phyloP scores from a whole-genome alignment of 1,140 invertebrate species.

The Octopus sinensis region DNA sequence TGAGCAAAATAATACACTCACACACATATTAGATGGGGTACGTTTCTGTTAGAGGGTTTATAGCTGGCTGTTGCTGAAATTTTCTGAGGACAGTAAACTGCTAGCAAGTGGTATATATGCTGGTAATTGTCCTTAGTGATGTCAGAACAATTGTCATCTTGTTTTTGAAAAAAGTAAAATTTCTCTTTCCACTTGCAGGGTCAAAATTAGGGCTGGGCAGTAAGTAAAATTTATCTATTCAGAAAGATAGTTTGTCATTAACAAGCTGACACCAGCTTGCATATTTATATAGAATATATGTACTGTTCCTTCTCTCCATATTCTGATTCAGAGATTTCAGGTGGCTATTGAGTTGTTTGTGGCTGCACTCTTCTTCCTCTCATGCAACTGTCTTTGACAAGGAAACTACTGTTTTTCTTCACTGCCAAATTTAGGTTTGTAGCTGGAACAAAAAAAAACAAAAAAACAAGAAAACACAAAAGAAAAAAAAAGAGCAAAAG shows the following conservation, averaged over 20 bases:
- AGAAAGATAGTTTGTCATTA: conserved; percentile 10
- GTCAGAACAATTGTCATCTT: conserved; percentile 3
- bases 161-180: conserved; percentile 16
- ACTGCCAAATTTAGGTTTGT: too few species aligned
- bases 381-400: too few species aligned
- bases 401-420: too few species aligned
- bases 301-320: neutral
- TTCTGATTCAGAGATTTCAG: neutral
- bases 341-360: too few species aligned
- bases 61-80: neutral
- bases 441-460: too few species aligned
- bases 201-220: conserved; percentile 17
- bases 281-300: conserved; percentile 4
- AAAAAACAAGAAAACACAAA: too few species aligned
- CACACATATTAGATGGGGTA: too few species aligned
- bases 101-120: conserved; percentile 2
- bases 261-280: conserved; percentile 5
- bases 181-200: conserved; percentile 17
- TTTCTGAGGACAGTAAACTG: neutral
- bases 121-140: conserved; percentile 3
- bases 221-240: conserved; percentile 14
- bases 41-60: neutral
- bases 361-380: too few species aligned
- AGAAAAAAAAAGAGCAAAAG: too few species aligned
- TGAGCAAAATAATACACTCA: too few species aligned